phyloP scores from a whole-genome alignment of 2,113 vertebrate genomes.

The Macaca mulatta region DNA sequence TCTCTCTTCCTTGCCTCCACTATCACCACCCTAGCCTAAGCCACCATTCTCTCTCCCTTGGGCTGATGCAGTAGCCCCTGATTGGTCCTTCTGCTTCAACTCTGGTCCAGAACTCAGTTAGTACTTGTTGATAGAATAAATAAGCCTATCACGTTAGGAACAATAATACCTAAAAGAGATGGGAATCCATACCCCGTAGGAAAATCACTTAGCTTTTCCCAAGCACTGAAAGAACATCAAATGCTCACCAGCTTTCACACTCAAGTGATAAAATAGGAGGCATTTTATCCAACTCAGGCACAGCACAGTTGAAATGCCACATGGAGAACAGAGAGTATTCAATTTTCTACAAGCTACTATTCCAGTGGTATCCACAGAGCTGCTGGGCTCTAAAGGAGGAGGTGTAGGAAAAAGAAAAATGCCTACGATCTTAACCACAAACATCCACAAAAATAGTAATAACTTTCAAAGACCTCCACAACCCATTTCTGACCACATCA shows the following conservation, averaged over 20 bases:
- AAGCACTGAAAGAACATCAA: background rate
- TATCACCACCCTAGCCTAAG: background rate
- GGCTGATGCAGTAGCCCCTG: background rate
- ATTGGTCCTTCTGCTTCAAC: background rate
- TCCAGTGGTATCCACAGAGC: background rate
- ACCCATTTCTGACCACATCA: background rate
- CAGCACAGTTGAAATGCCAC: background rate
- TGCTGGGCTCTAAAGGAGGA: background rate
- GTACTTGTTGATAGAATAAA: slow-evolving; percentile 6
- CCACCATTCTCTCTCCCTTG: background rate
- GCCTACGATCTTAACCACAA: background rate
- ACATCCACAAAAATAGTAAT: background rate
- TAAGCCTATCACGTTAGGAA: slow-evolving; percentile 3
- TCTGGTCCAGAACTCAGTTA: background rate
- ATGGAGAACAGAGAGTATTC: background rate
- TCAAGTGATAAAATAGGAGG: background rate
- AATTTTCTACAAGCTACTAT: background rate
- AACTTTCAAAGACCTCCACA: background rate
- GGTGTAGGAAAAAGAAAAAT: background rate
- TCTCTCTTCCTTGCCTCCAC: background rate
- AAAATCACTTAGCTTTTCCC: background rate
- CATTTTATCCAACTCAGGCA: slow-evolving; percentile 28
- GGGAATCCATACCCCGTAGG: background rate
- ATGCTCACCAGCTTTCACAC: background rate
- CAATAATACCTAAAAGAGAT: slow-evolving; percentile 27